These are phyloP conservation scores for Matsumurasca onukii DNA, from an alignment of 1,140 invertebrate species.

Conservation along the genomic window DNA sequence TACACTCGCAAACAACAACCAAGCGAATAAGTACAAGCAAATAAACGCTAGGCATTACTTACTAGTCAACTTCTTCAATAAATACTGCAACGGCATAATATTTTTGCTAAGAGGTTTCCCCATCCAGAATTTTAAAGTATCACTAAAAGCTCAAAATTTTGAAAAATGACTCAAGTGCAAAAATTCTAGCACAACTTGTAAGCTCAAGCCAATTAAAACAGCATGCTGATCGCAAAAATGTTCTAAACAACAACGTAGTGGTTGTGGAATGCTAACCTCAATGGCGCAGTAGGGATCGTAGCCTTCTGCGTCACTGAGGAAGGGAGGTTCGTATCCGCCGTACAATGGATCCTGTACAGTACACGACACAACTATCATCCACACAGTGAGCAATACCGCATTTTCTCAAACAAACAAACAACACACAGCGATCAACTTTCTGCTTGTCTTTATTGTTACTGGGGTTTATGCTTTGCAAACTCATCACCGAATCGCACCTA, in stretches of 20 bases:
- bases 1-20: constrained; percentile 23
- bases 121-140: not conserved
- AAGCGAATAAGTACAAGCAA: constrained; percentile 22
- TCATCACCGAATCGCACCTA: too few relatives aligned
- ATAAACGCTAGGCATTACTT: constrained; percentile 8
- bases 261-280: constrained; percentile 17
- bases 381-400: not conserved
- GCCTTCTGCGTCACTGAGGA: constrained; percentile 21
- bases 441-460: too few relatives aligned
- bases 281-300: constrained; percentile 25
- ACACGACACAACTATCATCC: not conserved
- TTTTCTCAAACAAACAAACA: too few relatives aligned
- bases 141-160: constrained; percentile 15
- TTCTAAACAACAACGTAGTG: not conserved
- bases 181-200: constrained; percentile 21
- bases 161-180: not conserved
- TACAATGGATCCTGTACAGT: constrained; percentile 18
- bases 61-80: not conserved
- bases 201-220: constrained; percentile 25
- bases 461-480: too few relatives aligned
- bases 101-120: not conserved
- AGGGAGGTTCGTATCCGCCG: constrained; percentile 18
- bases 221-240: not conserved
- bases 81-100: constrained; percentile 2
- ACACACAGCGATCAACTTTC: constrained; percentile 2